phyloP scores from a whole-genome alignment of 2,797 vertebrate genomes.

The Nyctibius grandis region DNA sequence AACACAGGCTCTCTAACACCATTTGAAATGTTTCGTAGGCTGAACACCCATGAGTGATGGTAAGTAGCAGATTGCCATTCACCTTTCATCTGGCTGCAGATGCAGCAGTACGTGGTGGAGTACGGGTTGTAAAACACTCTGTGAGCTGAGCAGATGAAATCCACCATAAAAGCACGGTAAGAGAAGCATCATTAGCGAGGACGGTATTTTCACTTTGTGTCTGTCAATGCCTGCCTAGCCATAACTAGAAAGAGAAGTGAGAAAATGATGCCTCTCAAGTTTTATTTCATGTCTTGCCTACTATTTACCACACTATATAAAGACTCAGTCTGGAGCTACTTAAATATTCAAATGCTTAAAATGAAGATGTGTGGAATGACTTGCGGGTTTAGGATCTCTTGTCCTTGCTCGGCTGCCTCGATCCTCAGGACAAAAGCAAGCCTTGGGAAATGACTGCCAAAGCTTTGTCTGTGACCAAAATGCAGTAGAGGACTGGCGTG shows the following conservation, averaged over 20 bases:
- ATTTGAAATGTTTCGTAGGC: not conserved
- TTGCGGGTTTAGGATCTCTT: not conserved
- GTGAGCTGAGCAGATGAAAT: not conserved
- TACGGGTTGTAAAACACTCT: not conserved
- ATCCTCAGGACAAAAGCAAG: not conserved
- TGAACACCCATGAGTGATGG: not conserved
- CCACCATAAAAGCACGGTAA: fast-evolving
- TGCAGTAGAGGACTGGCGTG: not conserved
- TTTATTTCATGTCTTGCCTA: not conserved
- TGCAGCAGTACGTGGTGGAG: not conserved
- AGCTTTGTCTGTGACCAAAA: not conserved
- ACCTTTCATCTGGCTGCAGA: not conserved
- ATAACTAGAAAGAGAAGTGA: not conserved
- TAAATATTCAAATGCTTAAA: not conserved
- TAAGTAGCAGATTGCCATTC: not conserved
- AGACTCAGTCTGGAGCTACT: not conserved
- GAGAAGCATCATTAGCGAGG: not conserved
- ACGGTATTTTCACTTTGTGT: not conserved
- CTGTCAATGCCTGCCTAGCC: not conserved
- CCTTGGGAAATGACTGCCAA: not conserved
- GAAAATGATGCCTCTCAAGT: not conserved
- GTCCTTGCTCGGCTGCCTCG: not conserved
- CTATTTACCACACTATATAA: not conserved
- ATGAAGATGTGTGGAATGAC: not conserved
- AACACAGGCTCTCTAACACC: fast-evolving